Evolutionary conservation across 2,113 vertebrate species (phyloP).

Genomic region (Carassius carassius): DNA sequence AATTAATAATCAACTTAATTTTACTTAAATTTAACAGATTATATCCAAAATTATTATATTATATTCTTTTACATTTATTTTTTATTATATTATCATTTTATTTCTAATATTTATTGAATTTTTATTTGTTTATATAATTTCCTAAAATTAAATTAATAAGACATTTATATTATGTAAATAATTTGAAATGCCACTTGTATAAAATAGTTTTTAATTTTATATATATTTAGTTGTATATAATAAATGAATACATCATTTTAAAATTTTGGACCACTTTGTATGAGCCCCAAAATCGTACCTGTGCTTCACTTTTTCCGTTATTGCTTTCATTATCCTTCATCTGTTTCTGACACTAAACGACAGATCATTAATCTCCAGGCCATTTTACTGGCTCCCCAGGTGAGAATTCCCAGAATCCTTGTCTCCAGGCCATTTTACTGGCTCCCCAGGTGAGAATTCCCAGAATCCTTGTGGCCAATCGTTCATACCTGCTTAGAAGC

Average conservation of each 20-base stretch:
- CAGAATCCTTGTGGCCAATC: conserved; percentile 35
- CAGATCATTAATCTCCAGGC: not conserved
- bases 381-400: conserved; percentile 20
- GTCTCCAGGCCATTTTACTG: too few species aligned
- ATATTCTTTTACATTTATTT: too few species aligned
- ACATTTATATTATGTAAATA: too few species aligned
- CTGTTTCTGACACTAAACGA: not conserved
- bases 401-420: conserved; percentile 37
- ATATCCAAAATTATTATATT: too few species aligned
- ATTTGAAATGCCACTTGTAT: not conserved
- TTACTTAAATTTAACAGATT: too few species aligned
- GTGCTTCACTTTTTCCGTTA: not conserved
- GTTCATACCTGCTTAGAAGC: conserved; percentile 13
- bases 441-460: conserved; percentile 21
- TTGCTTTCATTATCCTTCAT: not conserved
- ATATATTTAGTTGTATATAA: not conserved
- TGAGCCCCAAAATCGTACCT: not conserved
- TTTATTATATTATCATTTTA: too few species aligned
- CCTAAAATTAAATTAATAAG: too few species aligned
- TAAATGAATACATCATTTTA: not conserved
- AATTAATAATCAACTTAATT: too few species aligned
- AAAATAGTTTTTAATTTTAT: not conserved
- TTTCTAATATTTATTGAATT: too few species aligned
- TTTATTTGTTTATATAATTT: too few species aligned
- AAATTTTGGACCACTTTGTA: not conserved